Conservation (phyloP, 2,888 invertebrate species). For the Pasiphila rectangulata region DNA sequence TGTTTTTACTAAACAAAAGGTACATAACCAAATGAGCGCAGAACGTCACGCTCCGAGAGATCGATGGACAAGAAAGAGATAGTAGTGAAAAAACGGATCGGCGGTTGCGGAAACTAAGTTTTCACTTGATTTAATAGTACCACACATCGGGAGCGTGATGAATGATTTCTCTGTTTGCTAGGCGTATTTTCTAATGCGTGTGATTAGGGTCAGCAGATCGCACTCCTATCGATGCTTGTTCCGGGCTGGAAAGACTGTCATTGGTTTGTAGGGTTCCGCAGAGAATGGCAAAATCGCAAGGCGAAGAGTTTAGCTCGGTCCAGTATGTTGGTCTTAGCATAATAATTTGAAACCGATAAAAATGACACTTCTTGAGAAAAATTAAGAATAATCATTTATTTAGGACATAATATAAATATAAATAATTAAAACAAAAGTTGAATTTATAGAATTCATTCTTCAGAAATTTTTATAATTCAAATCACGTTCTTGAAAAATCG, state of each 20-base stretch:
- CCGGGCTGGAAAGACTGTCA: slow-evolving; percentile 21
- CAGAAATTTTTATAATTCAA: no score
- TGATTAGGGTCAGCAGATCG: slow-evolving; percentile 57
- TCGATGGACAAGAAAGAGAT: slow-evolving; percentile 35
- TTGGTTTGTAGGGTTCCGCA: slow-evolving; percentile 8
- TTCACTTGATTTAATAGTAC: slow-evolving; percentile 51
- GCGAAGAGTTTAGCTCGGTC: no score
- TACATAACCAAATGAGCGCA: slow-evolving; percentile 44
- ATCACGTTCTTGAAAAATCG: no score
- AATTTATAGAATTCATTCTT: no score
- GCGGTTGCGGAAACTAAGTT: slow-evolving; percentile 40
- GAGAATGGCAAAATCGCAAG: no score
- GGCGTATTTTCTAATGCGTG: slow-evolving; percentile 54
- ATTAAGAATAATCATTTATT: no score
- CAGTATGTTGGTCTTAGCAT: no score
- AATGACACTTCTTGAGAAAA: no score
- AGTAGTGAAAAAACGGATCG: slow-evolving; percentile 34
- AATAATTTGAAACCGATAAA: no score
- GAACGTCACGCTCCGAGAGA: slow-evolving; percentile 36
- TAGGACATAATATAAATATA: no score
- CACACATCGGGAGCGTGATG: slow-evolving; percentile 37
- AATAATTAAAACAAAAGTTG: no score
- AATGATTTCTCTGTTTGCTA: slow-evolving; percentile 51
- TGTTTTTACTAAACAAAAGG: slow-evolving; percentile 44
- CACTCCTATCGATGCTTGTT: slow-evolving; percentile 29